Conservation (phyloP, 2,797 vertebrate genomes). For the Ctenopoma kingsleyae region DNA sequence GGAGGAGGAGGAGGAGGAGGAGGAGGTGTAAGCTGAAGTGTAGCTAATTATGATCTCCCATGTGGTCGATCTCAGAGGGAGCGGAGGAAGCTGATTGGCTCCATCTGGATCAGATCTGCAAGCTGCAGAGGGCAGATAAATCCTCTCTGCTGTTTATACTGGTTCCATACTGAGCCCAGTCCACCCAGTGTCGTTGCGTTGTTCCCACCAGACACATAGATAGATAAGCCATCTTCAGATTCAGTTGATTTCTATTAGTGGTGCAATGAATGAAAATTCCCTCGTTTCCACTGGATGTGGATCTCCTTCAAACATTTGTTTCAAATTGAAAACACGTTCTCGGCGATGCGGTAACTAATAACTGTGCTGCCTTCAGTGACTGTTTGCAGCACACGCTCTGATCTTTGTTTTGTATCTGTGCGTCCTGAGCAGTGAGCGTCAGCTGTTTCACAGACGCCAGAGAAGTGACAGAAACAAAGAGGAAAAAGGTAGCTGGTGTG, state of each 20-base stretch:
- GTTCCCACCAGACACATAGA: too few relatives aligned
- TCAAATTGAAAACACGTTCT: neutral
- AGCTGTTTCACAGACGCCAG: neutral
- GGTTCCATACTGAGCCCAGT: neutral
- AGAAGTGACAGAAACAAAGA: neutral
- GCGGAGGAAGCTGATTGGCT: slow-evolving; percentile 27
- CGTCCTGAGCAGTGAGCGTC: neutral
- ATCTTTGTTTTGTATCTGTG: neutral
- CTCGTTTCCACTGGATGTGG: neutral
- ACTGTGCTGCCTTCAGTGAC: neutral
- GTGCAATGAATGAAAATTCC: too few relatives aligned
- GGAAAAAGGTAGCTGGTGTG: neutral
- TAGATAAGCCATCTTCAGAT: too few relatives aligned
- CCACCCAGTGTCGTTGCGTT: too few relatives aligned
- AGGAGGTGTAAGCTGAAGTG: too few relatives aligned
- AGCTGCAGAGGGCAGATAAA: slow-evolving; percentile 3
- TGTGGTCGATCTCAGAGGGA: neutral
- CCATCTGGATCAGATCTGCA: slow-evolving; percentile 42
- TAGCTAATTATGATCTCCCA: neutral
- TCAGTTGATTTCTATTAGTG: too few relatives aligned
- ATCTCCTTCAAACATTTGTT: neutral
- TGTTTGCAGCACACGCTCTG: neutral
- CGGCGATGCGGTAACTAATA: neutral
- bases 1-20: neutral
- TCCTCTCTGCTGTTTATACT: neutral